Conservation (phyloP, 2,113 vertebrate species). For the Gavia stellata region DNA sequence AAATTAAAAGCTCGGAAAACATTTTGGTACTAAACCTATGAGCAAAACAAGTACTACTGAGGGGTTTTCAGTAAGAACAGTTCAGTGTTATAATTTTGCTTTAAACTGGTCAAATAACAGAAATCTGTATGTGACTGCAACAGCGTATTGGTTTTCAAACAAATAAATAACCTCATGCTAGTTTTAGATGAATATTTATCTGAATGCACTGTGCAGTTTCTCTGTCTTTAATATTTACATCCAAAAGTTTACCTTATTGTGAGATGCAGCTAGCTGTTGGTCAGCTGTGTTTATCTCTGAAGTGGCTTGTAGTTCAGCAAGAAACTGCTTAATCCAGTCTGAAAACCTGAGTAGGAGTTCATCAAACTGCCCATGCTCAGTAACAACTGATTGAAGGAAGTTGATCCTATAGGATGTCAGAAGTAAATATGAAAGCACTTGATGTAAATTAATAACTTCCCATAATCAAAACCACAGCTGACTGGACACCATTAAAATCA, state of each 20-base stretch:
- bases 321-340: conserved; percentile 86
- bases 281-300: conserved; percentile 81
- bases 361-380: conserved; percentile 82
- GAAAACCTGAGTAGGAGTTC: conserved; percentile 80
- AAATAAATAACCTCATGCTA: neutral
- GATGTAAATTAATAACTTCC: neutral
- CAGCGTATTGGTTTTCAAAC: neutral
- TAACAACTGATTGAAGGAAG: conserved; percentile 77
- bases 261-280: conserved; percentile 70
- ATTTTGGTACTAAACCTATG: neutral
- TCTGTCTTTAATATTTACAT: neutral
- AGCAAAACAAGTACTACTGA: neutral
- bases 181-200: neutral
- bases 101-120: neutral
- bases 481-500: neutral
- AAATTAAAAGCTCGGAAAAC: neutral
- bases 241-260: conserved; percentile 79
- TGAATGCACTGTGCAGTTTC: neutral
- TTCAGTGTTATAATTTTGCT: neutral
- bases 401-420: conserved; percentile 68
- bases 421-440: neutral
- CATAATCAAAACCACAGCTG: neutral
- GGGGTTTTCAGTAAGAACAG: neutral
- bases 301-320: conserved; percentile 78
- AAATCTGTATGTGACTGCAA: neutral